These are phyloP conservation scores for Netelia melanura DNA, from an alignment of 2,888 invertebrate species.

Conservation along the genomic window DNA sequence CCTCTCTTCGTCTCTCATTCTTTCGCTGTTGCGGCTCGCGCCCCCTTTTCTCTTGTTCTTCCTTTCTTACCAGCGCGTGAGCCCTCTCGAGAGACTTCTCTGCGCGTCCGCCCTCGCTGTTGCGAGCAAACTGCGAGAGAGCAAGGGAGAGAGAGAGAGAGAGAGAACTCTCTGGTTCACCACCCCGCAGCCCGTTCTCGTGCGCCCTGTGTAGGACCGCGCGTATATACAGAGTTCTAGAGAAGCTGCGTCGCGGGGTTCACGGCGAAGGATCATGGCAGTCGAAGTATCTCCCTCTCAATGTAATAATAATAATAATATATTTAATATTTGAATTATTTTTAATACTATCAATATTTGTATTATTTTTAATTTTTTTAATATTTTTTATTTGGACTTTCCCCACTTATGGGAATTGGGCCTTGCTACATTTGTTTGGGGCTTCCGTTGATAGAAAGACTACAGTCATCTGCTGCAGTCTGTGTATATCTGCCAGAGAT, in stretches of 20 bases:
- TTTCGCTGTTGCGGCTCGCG: constrained; percentile 64
- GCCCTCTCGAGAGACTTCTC: constrained; percentile 63
- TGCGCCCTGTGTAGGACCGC: constrained; percentile 60
- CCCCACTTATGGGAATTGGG: too few species aligned
- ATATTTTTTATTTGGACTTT: too few species aligned
- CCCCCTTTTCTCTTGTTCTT: constrained; percentile 81
- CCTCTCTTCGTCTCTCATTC: constrained; percentile 56
- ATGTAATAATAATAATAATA: too few species aligned
- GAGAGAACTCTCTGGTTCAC: constrained; percentile 49
- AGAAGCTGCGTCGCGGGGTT: constrained; percentile 52
- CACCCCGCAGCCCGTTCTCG: constrained; percentile 45
- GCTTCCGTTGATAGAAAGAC: too few species aligned
- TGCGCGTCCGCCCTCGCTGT: constrained; percentile 70
- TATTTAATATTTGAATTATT: too few species aligned
- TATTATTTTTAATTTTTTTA: too few species aligned
- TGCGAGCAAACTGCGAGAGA: constrained; percentile 45
- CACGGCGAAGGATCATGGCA: constrained; percentile 56
- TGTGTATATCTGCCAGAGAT: too few species aligned
- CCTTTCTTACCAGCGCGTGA: constrained; percentile 75
- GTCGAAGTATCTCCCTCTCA: constrained; percentile 53
- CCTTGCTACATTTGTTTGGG: too few species aligned
- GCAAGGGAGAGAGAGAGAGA: constrained; percentile 13
- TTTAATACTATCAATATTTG: too few species aligned
- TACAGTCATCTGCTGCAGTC: too few species aligned
- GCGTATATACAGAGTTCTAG: constrained; percentile 32